phyloP scores from a whole-genome alignment of 1,140 invertebrate genomes.

The Papilio polytes region DNA sequence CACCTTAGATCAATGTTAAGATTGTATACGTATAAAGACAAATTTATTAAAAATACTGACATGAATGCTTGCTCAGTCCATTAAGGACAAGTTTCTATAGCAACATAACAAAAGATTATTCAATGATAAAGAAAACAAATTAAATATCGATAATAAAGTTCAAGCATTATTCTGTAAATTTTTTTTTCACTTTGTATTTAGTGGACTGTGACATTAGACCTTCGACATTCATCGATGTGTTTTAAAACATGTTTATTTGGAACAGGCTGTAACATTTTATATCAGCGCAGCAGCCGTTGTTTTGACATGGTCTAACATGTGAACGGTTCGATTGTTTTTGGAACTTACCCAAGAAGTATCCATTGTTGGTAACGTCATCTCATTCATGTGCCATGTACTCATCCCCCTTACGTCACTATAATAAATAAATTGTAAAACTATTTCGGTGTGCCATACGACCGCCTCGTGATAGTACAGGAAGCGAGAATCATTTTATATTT shows the following conservation, averaged over 20 bases:
- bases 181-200: neutral
- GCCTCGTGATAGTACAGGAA: neutral
- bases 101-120: neutral
- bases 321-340: constrained; percentile 27
- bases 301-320: constrained; percentile 31
- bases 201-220: neutral
- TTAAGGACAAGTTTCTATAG: neutral
- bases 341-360: constrained; percentile 21
- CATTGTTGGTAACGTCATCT: constrained; percentile 28
- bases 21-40: neutral
- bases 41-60: neutral
- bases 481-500: constrained; percentile 5
- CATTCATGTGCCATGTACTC: constrained; percentile 22
- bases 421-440: constrained; percentile 32
- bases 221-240: constrained; percentile 10
- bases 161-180: neutral
- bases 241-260: constrained; percentile 25
- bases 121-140: neutral
- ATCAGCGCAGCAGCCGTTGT: constrained; percentile 15
- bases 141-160: neutral
- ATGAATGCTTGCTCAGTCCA: neutral
- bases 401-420: constrained; percentile 21
- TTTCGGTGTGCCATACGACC: constrained; percentile 18
- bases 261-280: constrained; percentile 11
- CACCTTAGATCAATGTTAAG: neutral